These are phyloP conservation scores for Gymnoscopelus braueri DNA, from an alignment of 2,797 vertebrate genomes.

Conservation along the genomic window DNA sequence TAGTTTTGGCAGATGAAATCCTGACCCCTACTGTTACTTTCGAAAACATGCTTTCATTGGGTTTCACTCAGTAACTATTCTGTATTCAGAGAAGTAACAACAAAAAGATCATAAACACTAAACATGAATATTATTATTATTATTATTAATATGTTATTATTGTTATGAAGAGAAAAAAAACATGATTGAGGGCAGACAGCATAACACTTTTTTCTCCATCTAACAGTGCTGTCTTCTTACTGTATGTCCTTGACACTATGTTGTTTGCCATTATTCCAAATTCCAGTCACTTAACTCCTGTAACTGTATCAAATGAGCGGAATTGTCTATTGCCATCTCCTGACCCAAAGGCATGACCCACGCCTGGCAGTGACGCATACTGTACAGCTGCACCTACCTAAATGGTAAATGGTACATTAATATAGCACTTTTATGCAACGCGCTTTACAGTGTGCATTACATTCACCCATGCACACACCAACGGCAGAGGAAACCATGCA, in stretches of 20 bases:
- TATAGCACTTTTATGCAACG: no score
- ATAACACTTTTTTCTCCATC: not conserved
- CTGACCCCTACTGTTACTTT: constrained; percentile 81
- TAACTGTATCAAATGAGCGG: not conserved
- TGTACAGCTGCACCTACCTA: not conserved
- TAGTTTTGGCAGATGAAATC: constrained; percentile 66
- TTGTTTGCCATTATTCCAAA: no score
- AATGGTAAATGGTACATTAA: no score
- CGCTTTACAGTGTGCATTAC: no score
- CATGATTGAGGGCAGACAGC: constrained; percentile 14
- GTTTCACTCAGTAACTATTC: not conserved
- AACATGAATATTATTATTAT: not conserved
- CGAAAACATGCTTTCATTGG: constrained; percentile 1
- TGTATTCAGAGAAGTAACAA: not conserved
- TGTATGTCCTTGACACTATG: not conserved
- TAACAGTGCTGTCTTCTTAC: not conserved
- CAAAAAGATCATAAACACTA: constrained; percentile 12
- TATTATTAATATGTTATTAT: no score
- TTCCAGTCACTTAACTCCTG: not conserved
- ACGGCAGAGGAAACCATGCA: no score
- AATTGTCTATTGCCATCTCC: constrained; percentile 33
- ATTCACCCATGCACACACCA: no score
- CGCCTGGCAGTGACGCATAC: constrained; percentile 3
- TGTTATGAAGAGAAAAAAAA: not conserved
- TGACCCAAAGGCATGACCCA: constrained; percentile 1